These are phyloP conservation scores for Mormyrops boulengeri DNA, from an alignment of 2,797 vertebrate genomes.

Conservation along the genomic window DNA sequence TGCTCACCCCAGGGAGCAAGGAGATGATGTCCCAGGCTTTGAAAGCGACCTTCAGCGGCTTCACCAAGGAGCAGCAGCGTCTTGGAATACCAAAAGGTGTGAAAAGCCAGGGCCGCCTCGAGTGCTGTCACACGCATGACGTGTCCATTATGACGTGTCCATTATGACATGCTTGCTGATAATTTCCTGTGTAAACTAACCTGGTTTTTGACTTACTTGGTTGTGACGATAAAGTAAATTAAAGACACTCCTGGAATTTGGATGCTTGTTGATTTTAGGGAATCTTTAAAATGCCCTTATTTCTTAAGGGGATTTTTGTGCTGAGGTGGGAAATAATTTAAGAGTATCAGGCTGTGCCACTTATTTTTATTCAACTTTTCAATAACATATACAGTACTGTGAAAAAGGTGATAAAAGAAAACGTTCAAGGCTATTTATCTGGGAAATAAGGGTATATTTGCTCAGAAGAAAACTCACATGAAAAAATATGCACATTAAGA, in stretches of 20 bases:
- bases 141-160: background rate
- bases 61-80: slow-evolving; percentile 90
- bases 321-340: background rate
- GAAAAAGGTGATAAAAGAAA: background rate
- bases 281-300: background rate
- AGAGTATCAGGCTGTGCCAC: background rate
- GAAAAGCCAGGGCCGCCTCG: background rate
- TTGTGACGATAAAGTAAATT: background rate
- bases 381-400: background rate
- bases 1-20: slow-evolving; percentile 95
- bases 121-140: background rate
- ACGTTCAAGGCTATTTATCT: background rate
- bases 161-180: background rate
- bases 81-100: slow-evolving; percentile 95
- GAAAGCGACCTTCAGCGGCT: slow-evolving; percentile 95
- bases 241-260: background rate
- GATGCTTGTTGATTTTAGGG: background rate
- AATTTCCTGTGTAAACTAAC: background rate
- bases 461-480: too few relatives aligned
- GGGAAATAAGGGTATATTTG: background rate
- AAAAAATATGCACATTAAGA: background rate
- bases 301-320: background rate
- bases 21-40: slow-evolving; percentile 99
- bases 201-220: too few relatives aligned
- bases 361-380: background rate